Base-by-base conservation (phyloP, 1,140 invertebrate genomes). In the Chymomyza costata region DNA sequence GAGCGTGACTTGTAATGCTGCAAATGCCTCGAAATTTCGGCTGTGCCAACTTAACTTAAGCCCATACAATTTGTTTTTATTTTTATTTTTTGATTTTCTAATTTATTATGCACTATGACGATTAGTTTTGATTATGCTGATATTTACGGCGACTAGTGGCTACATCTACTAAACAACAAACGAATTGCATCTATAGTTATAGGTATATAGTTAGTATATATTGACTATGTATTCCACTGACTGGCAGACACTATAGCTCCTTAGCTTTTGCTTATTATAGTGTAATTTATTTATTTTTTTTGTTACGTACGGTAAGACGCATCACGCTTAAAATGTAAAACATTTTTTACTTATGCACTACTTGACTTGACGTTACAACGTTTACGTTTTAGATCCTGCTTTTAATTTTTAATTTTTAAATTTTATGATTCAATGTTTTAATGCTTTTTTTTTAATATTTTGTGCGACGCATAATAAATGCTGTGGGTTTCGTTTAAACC, bases 391-490 rank as follows among this genome's bases (percentile, higher is more conserved):
- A 16, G 38, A 16, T 60, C 32, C 37, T 21, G 31, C 40, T 28
- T 37, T 8, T 14, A 39, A 37, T 48, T 32, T 37, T 50, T 28
- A 25, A 40, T 48, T 32, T 37, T 50, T 28, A 25, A 40, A 40
- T 52, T 44, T 50, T 49, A n/a, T 59, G 34, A 44, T 31, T 67
- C 38, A 18, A 1, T 39, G 40, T 16, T 19, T 31, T 35, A 16
- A 19, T 39, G 1, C 28, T 45, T 49, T 40, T 10, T 34, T 34
- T 25, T 14, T 65, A 11, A 34, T 58, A 50, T 59, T 57, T 83
- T 83, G 82, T 83, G 82, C 82, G 82, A 38, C 82, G 82, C 81
- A 83, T 83, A 83, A 83, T 83, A 81, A 83, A 83, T 83, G 82
- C 82, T 83, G 47, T 67, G 67, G 60, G 53, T 57, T 34, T 34